Base-by-base conservation (phyloP, 2,888 invertebrate genomes). In the Tanypteryx hageni region DNA sequence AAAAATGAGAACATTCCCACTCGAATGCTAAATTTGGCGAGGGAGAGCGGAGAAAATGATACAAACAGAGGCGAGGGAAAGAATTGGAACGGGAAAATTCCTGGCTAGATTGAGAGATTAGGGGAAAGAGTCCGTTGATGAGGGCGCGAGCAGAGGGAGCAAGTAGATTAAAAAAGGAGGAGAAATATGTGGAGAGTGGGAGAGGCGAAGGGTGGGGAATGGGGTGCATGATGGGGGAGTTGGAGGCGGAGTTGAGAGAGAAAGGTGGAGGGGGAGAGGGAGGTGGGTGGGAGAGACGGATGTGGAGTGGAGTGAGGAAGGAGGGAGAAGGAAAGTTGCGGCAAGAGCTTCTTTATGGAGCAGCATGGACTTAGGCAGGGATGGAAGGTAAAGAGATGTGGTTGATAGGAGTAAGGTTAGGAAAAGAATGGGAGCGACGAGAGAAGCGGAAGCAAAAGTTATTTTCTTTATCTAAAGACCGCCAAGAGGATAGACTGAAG, bases 101-200 rank as follows among this genome's bases (percentile, higher is more conserved):
- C n/a, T 22, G 76, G 13, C 11, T 27, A 76, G 76, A 76, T 76
- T 76, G 76, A 76, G 76, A 76, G 76, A 76, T 76, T 76, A 76
- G 18, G 76, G 76, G 7, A 76, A 27, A 27, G 76, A 22, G 22
- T n/a, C 18, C 68, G 68, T 22, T 68, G 76, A 76, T 76, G 76
- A 13, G 27, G 76, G 27, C 11, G 76, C 4, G 44, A 44, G 44
- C 7, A 68, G 68, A 68, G 68, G 68, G 4, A 68, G 68, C 68
- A n/a, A 76, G 76, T 76, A 27, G 76, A 76, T 76, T 76, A 76
- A 76, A 76, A 76, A 22, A 22, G 76, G 76, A 27, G 22, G 68
- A 58, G 86, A 61, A 59, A 18, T 16, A 86, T 86, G n/a, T 86
- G n/a, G 59, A 27, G 16, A 16, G 16, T 13, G 86, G 13, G 16